These are phyloP conservation scores for Trichogramma pretiosum DNA, from an alignment of 1,140 invertebrate species.

Conservation along the genomic window DNA sequence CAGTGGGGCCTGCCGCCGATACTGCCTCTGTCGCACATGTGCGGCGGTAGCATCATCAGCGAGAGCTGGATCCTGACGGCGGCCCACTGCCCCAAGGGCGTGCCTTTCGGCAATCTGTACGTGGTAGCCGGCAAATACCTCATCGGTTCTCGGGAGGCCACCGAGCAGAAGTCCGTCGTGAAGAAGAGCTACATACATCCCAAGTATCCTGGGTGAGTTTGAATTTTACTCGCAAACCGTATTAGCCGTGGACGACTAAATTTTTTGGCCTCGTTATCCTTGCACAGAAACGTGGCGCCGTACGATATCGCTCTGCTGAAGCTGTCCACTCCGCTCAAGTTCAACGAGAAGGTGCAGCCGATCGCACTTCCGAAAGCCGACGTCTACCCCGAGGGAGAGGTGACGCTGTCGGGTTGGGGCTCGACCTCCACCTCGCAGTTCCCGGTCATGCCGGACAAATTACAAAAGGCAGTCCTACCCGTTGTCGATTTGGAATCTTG, in stretches of 20 bases:
- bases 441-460: conserved; percentile 19
- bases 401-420: conserved; percentile 45
- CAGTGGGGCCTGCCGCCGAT: conserved; percentile 11
- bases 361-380: conserved; percentile 43
- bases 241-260: too few relatives aligned
- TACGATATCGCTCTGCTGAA: conserved; percentile 58
- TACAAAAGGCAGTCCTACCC: conserved; percentile 30
- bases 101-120: conserved; percentile 13
- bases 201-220: conserved; percentile 28
- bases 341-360: conserved; percentile 47
- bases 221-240: background rate
- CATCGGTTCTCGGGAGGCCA: conserved; percentile 25
- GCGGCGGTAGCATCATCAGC: conserved; percentile 14
- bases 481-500: conserved; percentile 28
- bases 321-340: conserved; percentile 45
- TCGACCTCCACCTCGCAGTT: conserved; percentile 23
- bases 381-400: conserved; percentile 33
- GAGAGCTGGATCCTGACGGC: conserved; percentile 9
- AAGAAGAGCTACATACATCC: conserved; percentile 41
- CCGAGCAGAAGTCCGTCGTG: conserved; percentile 41
- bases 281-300: conserved; percentile 40
- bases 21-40: background rate
- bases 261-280: too few relatives aligned
- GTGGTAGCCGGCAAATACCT: conserved; percentile 33
- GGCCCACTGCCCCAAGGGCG: conserved; percentile 1